Conservation (phyloP, 1,140 invertebrate species). For the Drosophila ohnishii region DNA sequence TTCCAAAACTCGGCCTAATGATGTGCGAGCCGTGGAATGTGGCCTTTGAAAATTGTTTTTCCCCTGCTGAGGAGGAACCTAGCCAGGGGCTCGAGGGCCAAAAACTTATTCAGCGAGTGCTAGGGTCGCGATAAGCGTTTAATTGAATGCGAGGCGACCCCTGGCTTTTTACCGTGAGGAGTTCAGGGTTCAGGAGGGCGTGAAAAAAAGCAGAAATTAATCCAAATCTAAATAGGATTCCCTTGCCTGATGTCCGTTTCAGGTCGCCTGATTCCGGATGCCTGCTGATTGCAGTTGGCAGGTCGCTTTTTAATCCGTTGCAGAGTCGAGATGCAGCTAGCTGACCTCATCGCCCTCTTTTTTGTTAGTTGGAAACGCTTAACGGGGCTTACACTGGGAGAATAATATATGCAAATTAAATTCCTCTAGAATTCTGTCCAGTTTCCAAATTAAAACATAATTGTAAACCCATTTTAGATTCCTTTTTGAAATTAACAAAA, state of each 20-base stretch:
- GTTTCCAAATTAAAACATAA: not conserved
- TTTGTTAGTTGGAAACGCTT: conserved; percentile 2
- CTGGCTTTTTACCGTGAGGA: not conserved
- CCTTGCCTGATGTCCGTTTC: conserved; percentile 32
- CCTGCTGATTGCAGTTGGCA: conserved; percentile 36
- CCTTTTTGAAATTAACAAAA: not conserved
- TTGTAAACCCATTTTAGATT: not conserved
- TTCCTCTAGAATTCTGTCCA: fast-evolving
- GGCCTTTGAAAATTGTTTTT: conserved; percentile 52
- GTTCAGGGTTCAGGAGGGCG: not conserved
- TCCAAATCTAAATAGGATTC: conserved; percentile 19
- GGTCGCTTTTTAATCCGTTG: conserved; percentile 23
- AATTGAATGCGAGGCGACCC: conserved; percentile 64
- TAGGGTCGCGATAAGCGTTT: conserved; percentile 67
- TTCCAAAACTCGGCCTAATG: conserved; percentile 37
- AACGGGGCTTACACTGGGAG: not conserved
- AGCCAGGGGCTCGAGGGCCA: not conserved
- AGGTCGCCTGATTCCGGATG: conserved; percentile 28
- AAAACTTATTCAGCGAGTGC: conserved; percentile 58
- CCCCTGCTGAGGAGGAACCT: not conserved
- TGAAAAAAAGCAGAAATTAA: not conserved
- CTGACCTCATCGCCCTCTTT: conserved; percentile 9
- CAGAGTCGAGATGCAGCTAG: conserved; percentile 9
- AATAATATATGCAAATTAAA: not conserved
- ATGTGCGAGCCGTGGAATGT: conserved; percentile 46